Evolutionary conservation across 2,888 invertebrate species (phyloP).

Genomic region (Carabus problematicus): DNA sequence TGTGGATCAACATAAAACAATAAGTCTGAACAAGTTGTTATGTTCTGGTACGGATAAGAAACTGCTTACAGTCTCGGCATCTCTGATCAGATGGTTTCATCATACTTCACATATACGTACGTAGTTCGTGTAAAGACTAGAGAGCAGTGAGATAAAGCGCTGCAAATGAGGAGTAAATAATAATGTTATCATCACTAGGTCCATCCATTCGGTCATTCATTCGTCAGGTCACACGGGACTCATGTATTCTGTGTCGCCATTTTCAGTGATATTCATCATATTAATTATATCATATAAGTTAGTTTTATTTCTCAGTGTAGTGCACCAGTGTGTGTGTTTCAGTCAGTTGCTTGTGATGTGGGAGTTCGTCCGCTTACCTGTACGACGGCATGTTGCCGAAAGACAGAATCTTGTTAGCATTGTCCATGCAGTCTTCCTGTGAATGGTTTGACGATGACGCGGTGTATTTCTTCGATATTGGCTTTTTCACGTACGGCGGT

Average conservation of each 20-base stretch:
- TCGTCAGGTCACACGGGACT: conserved; percentile 19
- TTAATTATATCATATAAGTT: too few relatives aligned
- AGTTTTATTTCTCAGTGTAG: not conserved
- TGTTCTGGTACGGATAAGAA: conserved; percentile 16
- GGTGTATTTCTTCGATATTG: conserved; percentile 76
- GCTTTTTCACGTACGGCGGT: conserved; percentile 86
- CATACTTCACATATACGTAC: conserved; percentile 2
- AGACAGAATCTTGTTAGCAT: conserved; percentile 80
- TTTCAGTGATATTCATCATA: conserved; percentile 6
- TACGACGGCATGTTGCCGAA: conserved; percentile 79
- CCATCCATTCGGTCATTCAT: conserved; percentile 22
- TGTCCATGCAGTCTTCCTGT: conserved; percentile 82
- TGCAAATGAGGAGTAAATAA: conserved; percentile 28
- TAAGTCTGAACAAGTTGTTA: too few relatives aligned
- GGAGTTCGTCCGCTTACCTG: conserved; percentile 65
- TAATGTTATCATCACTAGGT: not conserved
- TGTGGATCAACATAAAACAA: too few relatives aligned
- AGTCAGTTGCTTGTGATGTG: conserved; percentile 11
- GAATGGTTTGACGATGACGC: conserved; percentile 75
- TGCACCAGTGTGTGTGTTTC: not conserved
- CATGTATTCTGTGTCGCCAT: conserved; percentile 26
- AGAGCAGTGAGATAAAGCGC: conserved; percentile 24
- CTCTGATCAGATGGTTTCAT: not conserved
- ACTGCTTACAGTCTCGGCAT: conserved; percentile 12
- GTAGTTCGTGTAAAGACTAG: not conserved